Conservation (phyloP, 2,113 vertebrate species). For the Cricetomys ansorgei region DNA sequence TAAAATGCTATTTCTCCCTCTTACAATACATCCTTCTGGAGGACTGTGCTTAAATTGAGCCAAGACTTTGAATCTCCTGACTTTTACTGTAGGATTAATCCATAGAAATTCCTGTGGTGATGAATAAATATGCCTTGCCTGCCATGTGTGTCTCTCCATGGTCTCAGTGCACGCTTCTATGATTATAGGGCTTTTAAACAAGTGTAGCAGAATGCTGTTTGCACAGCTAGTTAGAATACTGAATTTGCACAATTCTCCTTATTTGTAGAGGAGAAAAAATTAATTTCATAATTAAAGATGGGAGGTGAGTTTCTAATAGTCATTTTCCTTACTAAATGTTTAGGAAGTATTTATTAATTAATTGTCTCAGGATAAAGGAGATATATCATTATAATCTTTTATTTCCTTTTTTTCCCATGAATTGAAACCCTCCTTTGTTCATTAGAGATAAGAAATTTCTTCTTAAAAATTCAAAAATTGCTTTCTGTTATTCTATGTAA, state of each 20-base stretch:
- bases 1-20: slow-evolving; percentile 58
- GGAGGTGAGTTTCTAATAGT: not conserved
- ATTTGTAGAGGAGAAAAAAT: slow-evolving; percentile 41
- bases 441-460: not conserved
- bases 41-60: slow-evolving; percentile 54
- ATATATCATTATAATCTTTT: not conserved
- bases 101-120: slow-evolving; percentile 35
- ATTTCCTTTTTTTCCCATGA: not conserved
- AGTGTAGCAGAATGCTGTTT: not conserved
- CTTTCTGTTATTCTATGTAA: not conserved
- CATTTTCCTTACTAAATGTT: not conserved
- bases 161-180: not conserved
- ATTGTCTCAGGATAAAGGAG: not conserved
- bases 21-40: slow-evolving; percentile 35
- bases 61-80: slow-evolving; percentile 63
- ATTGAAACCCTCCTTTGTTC: not conserved
- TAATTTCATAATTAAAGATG: not conserved
- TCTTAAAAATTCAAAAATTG: not conserved
- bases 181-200: slow-evolving; percentile 18
- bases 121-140: slow-evolving; percentile 44
- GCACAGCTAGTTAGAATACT: not conserved
- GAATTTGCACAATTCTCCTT: not conserved
- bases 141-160: not conserved
- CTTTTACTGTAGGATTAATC: slow-evolving; percentile 22
- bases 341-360: slow-evolving; percentile 9